Conservation (phyloP, 1,140 invertebrate species). For the Pseudobourletiella spinata region DNA sequence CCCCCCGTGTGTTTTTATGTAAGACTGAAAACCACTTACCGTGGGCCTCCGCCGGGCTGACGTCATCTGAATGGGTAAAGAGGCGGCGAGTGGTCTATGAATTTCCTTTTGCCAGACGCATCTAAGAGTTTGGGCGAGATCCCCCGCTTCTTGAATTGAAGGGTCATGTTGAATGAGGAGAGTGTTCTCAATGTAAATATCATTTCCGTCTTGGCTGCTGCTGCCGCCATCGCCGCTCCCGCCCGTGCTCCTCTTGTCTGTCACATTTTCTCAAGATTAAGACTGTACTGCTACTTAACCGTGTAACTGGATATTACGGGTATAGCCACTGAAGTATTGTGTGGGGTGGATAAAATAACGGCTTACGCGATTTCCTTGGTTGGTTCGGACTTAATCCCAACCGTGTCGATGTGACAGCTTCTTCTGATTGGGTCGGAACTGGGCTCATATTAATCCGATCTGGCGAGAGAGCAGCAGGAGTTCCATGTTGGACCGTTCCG, state of each 20-base stretch:
- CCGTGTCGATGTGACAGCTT: not conserved
- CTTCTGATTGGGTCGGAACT: too few species aligned
- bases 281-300: too few species aligned
- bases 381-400: not conserved
- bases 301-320: too few species aligned
- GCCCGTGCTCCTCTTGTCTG: not conserved
- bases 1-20: too few species aligned
- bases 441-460: too few species aligned
- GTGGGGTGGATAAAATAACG: not conserved
- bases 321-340: too few species aligned
- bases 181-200: conserved; percentile 39
- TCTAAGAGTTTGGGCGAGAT: conserved; percentile 37
- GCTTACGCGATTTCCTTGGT: not conserved
- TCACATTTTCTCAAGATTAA: not conserved
- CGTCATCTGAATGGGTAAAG: conserved; percentile 21
- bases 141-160: conserved; percentile 37
- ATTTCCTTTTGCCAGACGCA: conserved; percentile 39
- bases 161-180: conserved; percentile 39
- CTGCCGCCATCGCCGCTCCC: too few species aligned
- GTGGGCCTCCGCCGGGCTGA: too few species aligned
- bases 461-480: too few species aligned
- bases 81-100: conserved; percentile 17
- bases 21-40: too few species aligned
- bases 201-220: conserved; percentile 24
- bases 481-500: conserved; percentile 19